phyloP scores from a whole-genome alignment of 2,113 vertebrate species.

The Syngnathus scovelli region DNA sequence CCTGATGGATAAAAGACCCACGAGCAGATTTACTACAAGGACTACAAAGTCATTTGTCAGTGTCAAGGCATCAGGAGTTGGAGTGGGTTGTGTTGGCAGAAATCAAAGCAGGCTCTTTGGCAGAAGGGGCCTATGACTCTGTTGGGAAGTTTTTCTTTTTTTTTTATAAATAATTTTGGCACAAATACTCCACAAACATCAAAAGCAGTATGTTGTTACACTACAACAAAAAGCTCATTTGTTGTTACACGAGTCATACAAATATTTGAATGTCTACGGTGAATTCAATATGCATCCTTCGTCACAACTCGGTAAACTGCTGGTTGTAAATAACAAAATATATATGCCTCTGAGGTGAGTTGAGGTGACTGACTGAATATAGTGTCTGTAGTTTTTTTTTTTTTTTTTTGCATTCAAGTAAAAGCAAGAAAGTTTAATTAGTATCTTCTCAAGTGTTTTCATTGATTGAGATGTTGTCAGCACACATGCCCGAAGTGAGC shows the following conservation, averaged over 20 bases:
- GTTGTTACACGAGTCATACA: background rate
- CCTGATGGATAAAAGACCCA: slow-evolving; percentile 40
- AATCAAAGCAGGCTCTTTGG: background rate
- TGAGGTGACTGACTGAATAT: too few relatives aligned
- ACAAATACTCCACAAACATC: background rate
- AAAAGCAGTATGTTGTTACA: background rate
- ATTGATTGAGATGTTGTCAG: slow-evolving; percentile 19
- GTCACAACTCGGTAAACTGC: too few relatives aligned
- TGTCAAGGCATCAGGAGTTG: slow-evolving; percentile 20
- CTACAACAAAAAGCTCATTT: background rate
- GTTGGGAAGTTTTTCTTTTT: background rate
- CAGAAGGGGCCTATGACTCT: background rate
- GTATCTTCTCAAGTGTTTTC: slow-evolving; percentile 16
- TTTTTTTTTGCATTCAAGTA: too few relatives aligned
- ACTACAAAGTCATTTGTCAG: slow-evolving; percentile 27
- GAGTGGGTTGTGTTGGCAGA: background rate
- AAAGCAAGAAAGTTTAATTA: too few relatives aligned
- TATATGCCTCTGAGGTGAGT: background rate
- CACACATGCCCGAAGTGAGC: slow-evolving; percentile 48
- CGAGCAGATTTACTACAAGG: slow-evolving; percentile 31
- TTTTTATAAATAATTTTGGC: background rate
- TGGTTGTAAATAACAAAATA: background rate
- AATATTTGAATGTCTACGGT: background rate
- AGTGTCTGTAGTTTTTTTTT: too few relatives aligned
- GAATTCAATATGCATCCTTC: background rate